Evolutionary conservation across 2,888 invertebrate genomes (phyloP).

Genomic region (Cantharis lateralis): DNA sequence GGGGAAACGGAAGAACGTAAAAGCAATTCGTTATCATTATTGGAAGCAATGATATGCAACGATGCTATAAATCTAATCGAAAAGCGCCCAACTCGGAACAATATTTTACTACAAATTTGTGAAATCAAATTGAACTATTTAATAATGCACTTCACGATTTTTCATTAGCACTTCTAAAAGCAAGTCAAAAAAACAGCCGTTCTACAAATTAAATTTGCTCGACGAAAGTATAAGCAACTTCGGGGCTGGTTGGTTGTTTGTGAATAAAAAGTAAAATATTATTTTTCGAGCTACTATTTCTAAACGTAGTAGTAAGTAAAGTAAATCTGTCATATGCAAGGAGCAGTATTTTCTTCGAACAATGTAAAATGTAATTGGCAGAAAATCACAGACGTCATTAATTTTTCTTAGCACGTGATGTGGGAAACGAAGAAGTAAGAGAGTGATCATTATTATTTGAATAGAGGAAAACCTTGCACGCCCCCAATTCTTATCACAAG

Average conservation of each 20-base stretch:
- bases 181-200: not conserved
- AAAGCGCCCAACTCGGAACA: not conserved
- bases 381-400: constrained; percentile 37
- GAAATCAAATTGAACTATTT: constrained; percentile 1
- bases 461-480: constrained; percentile 26
- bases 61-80: not conserved
- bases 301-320: constrained; percentile 17
- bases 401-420: constrained; percentile 41
- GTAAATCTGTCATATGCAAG: constrained; percentile 23
- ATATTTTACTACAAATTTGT: not conserved
- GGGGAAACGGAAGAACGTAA: not conserved
- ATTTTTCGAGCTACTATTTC: constrained; percentile 1
- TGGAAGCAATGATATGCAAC: not conserved
- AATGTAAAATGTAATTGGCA: constrained; percentile 21
- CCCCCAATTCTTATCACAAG: constrained; percentile 30
- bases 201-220: constrained; percentile 1
- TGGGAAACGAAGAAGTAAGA: constrained; percentile 24
- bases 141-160: constrained; percentile 3
- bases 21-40: not conserved
- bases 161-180: constrained; percentile 1
- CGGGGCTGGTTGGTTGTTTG: not conserved
- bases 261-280: not conserved
- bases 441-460: constrained; percentile 38
- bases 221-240: not conserved
- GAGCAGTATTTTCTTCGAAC: constrained; percentile 22